A percentile compares a stretch with the other conserved stretches of the same genome.
These are phyloP conservation scores for Conus canariensis DNA, from an alignment of 2,888 invertebrate genomes.

Conservation along the genomic window DNA sequence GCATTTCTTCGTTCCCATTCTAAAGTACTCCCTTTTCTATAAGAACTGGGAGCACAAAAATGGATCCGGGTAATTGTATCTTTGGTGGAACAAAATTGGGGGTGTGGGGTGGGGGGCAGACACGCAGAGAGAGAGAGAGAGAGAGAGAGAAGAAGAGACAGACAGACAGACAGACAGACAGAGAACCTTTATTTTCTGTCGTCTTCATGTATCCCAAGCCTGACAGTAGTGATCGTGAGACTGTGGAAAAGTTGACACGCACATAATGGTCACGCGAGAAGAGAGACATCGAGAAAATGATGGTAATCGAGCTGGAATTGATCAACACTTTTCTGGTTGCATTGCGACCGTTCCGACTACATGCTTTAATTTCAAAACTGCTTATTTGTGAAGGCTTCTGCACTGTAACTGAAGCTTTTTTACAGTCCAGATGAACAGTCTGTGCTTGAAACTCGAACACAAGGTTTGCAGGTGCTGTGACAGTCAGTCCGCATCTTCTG, in stretches of 20 bases:
- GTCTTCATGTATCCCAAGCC: neutral
- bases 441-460: neutral
- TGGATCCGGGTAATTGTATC: too few species aligned
- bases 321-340: too few species aligned
- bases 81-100: too few species aligned
- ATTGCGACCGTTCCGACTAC: neutral
- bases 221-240: neutral
- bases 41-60: too few species aligned
- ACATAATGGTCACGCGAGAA: neutral
- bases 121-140: neutral
- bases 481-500: neutral
- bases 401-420: neutral
- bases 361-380: neutral
- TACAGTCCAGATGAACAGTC: neutral
- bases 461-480: neutral
- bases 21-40: too few species aligned
- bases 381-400: neutral
- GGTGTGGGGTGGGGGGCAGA: too few species aligned
- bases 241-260: neutral
- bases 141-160: neutral
- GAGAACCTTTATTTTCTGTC: neutral
- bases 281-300: neutral
- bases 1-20: too few species aligned
- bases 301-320: neutral
- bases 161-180: neutral